These are phyloP conservation scores for Pseudocheirus occidentalis DNA, from an alignment of 2,797 vertebrate genomes.

Conservation along the genomic window DNA sequence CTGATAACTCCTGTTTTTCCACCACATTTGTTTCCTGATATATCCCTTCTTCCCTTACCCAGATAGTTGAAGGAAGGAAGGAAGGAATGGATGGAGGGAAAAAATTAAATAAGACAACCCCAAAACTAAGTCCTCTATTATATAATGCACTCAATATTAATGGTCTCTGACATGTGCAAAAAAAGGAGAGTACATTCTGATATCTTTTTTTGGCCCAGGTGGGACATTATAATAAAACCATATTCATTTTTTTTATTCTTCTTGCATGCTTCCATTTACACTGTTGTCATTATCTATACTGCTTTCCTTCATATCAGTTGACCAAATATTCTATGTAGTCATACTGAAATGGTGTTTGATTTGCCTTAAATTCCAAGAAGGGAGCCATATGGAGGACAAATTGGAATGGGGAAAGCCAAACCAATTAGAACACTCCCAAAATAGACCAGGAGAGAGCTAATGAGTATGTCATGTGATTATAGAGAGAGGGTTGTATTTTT, in stretches of 20 bases:
- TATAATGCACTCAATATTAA: not conserved
- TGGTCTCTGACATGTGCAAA: not conserved
- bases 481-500: not conserved
- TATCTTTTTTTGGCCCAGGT: not conserved
- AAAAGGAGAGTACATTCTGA: not conserved
- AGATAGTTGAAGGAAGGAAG: not conserved
- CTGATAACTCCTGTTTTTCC: not conserved
- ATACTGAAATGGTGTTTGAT: not conserved
- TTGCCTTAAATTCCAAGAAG: not conserved
- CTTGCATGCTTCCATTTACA: not conserved
- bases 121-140: not conserved
- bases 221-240: not conserved
- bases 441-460: not conserved
- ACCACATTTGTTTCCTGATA: not conserved
- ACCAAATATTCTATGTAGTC: not conserved
- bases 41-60: not conserved
- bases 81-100: too few relatives aligned
- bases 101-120: too few relatives aligned
- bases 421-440: not conserved
- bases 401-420: not conserved
- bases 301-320: not conserved
- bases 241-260: not conserved
- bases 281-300: not conserved
- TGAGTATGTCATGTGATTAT: not conserved
- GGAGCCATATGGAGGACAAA: not conserved